Conservation (phyloP, 2,797 vertebrate species). For the Mormyrus hasselquistii region DNA sequence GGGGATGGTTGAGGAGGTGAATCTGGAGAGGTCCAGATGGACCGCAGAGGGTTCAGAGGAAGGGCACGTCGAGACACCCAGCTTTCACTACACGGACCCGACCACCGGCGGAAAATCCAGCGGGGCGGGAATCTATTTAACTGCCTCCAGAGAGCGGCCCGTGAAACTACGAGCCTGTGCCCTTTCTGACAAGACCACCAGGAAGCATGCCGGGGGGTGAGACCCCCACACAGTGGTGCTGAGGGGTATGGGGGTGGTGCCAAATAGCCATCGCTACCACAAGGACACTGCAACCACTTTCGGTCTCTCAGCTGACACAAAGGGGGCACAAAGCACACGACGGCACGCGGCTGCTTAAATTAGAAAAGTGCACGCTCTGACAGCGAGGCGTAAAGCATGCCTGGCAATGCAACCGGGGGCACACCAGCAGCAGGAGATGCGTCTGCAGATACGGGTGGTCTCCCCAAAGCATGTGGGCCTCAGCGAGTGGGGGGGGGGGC, state of each 20-base stretch:
- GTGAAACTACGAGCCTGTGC: not conserved
- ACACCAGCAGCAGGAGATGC: not conserved
- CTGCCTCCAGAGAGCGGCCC: not conserved
- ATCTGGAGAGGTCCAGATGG: constrained; percentile 8
- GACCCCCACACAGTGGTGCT: not conserved
- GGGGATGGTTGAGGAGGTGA: not conserved
- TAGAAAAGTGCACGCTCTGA: not conserved
- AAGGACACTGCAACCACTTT: not conserved
- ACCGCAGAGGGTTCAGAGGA: not conserved
- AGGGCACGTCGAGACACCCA: not conserved
- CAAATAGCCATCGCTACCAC: not conserved
- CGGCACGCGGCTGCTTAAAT: not conserved
- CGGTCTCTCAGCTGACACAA: not conserved
- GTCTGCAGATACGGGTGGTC: constrained; percentile 12
- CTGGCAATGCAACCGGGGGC: not conserved
- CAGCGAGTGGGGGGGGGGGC: not conserved
- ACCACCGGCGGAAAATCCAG: not conserved
- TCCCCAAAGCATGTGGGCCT: constrained; percentile 9
- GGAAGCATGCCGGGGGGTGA: not conserved
- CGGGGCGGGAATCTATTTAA: not conserved
- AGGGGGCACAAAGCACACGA: too few species aligned
- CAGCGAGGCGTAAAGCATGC: not conserved
- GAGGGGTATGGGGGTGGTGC: not conserved
- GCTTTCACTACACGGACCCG: not conserved
- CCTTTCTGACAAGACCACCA: constrained; percentile 15